Percentiles rank a stretch among this genome's conserved stretches.
Evolutionary conservation across 2,888 invertebrate species (phyloP).

Genomic region (Blastobasis lacticolella): DNA sequence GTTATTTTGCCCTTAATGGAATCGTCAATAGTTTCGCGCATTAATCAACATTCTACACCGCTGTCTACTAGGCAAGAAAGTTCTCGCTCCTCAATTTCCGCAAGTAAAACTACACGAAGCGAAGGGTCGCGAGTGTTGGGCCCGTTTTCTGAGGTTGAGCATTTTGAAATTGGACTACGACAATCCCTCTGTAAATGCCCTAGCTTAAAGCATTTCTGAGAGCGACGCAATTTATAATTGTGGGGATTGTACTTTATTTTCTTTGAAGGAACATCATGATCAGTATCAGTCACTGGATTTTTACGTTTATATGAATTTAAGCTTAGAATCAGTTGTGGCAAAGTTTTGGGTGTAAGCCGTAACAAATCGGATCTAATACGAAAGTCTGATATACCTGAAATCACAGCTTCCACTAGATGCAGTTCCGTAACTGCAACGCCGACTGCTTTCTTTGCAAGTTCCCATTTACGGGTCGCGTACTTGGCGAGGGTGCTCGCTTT

Average conservation of each 20-base stretch:
- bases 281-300: conserved; percentile 1
- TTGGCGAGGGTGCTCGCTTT: conserved; percentile 9
- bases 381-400: conserved; percentile 12
- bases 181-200: conserved; percentile 7
- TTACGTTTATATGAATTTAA: conserved; percentile 9
- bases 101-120: no score
- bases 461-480: conserved; percentile 11
- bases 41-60: conserved; percentile 6
- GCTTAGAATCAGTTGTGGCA: conserved; percentile 8
- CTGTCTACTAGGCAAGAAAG: conserved; percentile 1
- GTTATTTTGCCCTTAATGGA: conserved; percentile 1
- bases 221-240: conserved; percentile 1
- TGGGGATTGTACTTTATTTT: neutral
- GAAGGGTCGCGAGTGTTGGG: no score
- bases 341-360: conserved; percentile 9
- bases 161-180: neutral
- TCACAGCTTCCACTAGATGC: conserved; percentile 10
- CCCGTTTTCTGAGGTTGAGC: neutral
- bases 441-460: conserved; percentile 10
- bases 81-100: neutral
- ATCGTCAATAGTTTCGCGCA: conserved; percentile 5
- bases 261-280: conserved; percentile 5
- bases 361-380: conserved; percentile 13
- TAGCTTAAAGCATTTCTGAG: conserved; percentile 6
- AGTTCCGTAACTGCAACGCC: conserved; percentile 9